A percentile compares a stretch with the other conserved stretches of the same genome.
phyloP scores from a whole-genome alignment of 1,140 invertebrate genomes.

The Lamellibrachia luymesi region DNA sequence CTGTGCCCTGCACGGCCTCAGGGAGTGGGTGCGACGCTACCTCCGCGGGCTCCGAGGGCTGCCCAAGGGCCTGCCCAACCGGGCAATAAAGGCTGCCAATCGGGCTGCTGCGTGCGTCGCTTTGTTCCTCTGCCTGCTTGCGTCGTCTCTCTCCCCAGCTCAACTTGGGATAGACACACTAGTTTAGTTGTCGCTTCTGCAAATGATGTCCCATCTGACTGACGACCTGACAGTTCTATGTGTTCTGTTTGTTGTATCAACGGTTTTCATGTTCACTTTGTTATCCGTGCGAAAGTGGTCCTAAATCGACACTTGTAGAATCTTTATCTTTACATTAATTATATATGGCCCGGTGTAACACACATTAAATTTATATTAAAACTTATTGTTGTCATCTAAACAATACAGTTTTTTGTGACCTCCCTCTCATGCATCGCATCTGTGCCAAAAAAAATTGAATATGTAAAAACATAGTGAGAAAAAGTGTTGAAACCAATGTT shows the following conservation, averaged over 20 bases:
- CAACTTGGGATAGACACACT: not conserved
- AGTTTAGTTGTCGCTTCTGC: not conserved
- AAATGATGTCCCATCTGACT: not conserved
- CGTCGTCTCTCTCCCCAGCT: not conserved
- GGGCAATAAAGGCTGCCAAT: not conserved
- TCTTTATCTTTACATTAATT: too few species aligned
- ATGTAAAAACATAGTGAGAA: too few species aligned
- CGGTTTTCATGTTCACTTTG: too few species aligned
- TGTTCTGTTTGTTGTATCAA: not conserved
- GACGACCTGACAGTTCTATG: not conserved
- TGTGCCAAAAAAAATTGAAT: too few species aligned
- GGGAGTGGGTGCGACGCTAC: conserved; percentile 66
- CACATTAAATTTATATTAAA: too few species aligned
- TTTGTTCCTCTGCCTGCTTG: not conserved
- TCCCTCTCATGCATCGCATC: too few species aligned
- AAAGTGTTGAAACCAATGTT: too few species aligned
- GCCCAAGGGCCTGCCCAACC: conserved; percentile 25
- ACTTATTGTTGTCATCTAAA: too few species aligned
- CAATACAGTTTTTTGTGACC: too few species aligned
- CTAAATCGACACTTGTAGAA: too few species aligned
- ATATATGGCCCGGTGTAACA: too few species aligned
- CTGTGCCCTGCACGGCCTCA: conserved; percentile 69
- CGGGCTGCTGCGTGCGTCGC: not conserved
- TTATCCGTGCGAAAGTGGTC: too few species aligned
- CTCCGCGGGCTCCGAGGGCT: conserved; percentile 46